phyloP scores from a whole-genome alignment of 2,888 invertebrate genomes.

The Agrenia bidenticulata region DNA sequence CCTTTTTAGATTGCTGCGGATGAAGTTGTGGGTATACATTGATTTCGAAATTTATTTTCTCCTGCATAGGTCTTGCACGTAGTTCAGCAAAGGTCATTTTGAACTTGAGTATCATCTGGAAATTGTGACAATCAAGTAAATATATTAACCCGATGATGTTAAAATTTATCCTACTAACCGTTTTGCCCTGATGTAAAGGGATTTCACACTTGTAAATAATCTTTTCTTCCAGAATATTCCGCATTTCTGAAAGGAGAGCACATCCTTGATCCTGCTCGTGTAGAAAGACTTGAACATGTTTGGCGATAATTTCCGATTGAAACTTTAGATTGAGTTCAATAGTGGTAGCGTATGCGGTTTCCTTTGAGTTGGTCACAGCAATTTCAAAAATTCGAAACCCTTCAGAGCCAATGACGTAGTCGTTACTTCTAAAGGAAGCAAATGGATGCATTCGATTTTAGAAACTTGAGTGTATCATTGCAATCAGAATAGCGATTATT shows the following conservation, averaged over 20 bases:
- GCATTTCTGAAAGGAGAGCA: no score
- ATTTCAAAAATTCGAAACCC: neutral
- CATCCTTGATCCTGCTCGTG: no score
- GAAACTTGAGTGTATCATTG: no score
- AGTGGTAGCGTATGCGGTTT: conserved; percentile 8
- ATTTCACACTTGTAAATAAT: conserved; percentile 6
- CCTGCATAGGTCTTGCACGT: neutral
- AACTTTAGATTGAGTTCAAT: neutral
- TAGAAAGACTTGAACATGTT: neutral
- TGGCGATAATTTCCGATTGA: neutral
- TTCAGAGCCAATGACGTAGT: conserved; percentile 7
- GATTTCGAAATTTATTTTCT: neutral
- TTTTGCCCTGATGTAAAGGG: conserved; percentile 11
- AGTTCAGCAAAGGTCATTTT: neutral
- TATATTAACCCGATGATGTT: no score
- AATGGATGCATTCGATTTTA: no score
- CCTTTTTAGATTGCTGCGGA: neutral
- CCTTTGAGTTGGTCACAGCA: neutral
- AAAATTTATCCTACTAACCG: neutral
- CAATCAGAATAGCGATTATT: no score
- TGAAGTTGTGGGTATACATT: neutral
- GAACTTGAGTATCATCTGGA: neutral
- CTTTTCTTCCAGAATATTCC: no score
- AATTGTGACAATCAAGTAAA: no score
- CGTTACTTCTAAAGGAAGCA: no score